phyloP scores from a whole-genome alignment of 1,140 invertebrate genomes.

The Heliconius hewitsoni region DNA sequence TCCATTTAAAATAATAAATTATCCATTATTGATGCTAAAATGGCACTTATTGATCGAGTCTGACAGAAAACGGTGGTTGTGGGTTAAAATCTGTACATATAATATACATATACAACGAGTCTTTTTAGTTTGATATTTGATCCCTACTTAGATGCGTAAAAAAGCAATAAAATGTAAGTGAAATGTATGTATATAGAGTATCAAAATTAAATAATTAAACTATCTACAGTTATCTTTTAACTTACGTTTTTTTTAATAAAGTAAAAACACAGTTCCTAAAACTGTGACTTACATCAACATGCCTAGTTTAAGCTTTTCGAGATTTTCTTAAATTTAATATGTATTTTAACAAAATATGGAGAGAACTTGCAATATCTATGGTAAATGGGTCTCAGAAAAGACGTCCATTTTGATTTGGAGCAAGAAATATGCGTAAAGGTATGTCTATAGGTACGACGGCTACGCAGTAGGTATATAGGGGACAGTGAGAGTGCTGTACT shows the following conservation, averaged over 20 bases:
- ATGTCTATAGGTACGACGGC: conserved; percentile 8
- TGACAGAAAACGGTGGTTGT: no score
- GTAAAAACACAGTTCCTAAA: neutral
- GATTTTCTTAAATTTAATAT: neutral
- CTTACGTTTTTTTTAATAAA: neutral
- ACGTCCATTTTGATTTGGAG: conserved; percentile 30
- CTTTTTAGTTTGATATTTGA: no score
- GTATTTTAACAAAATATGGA: conserved; percentile 1
- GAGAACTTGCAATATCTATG: neutral
- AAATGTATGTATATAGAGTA: no score
- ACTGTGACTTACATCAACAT: neutral
- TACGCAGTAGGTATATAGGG: conserved; percentile 18
- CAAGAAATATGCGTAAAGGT: conserved; percentile 32
- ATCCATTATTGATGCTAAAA: no score
- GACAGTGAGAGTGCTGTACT: conserved; percentile 20
- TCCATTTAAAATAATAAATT: no score
- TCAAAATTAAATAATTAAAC: no score
- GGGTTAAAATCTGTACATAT: no score
- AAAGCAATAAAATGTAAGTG: no score
- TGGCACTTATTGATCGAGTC: no score
- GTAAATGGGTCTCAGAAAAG: conserved; percentile 16
- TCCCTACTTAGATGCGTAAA: no score
- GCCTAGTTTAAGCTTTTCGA: neutral
- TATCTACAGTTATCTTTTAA: no score
- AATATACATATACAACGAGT: no score